Evolutionary conservation across 2,888 invertebrate genomes (phyloP), one percentile per base, ranked within the genome.

Genomic region (Lymantria monacha): DNA sequence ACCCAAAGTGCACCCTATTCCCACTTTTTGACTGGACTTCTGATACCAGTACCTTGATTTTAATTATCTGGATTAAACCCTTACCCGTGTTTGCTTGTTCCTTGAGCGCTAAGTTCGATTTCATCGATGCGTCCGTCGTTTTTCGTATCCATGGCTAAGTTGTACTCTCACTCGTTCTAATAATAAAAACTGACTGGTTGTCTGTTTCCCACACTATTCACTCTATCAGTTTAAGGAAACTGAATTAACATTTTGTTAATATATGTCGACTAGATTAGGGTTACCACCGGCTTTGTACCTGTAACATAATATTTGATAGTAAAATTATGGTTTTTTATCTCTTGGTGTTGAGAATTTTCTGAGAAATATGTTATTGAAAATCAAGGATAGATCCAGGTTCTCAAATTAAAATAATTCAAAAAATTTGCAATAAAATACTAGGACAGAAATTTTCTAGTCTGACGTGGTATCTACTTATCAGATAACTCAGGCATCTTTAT

Each of bases 51-150:
- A n/a, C n/a, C n/a, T n/a, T n/a, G n/a, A n/a, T n/a, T n/a, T n/a
- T n/a, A n/a, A n/a, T n/a, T 3, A 36, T 45, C n/a, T 42, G 7
- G 9, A 50, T 13, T n/a, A 12, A 0, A 3, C 5, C 52, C 75
- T 71, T 59, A 87, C 87, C 79, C 74, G 42, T 83, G 79, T 68
- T 90, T 90, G 64, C 85, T 85, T 22, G 80, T 76, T 45, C 86
- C 88, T 65, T 88, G 90, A 49, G 80, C 83, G 55, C 87, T 88
- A 37, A 91, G 81, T 74, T 91, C 91, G 59, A 91, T 90, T 59
- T 90, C 88, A 53, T 90, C 90, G 46, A 71, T 69, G 51, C 72
- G 78, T 44, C 59, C 69, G 48, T 86, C 87, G 65, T 76, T 84
- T 64, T 89, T 89, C 51, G 84, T 75, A 53, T 89, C 90, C 91